Base-by-base conservation (phyloP, 2,888 invertebrate genomes). In the Sympetrum striolatum region DNA sequence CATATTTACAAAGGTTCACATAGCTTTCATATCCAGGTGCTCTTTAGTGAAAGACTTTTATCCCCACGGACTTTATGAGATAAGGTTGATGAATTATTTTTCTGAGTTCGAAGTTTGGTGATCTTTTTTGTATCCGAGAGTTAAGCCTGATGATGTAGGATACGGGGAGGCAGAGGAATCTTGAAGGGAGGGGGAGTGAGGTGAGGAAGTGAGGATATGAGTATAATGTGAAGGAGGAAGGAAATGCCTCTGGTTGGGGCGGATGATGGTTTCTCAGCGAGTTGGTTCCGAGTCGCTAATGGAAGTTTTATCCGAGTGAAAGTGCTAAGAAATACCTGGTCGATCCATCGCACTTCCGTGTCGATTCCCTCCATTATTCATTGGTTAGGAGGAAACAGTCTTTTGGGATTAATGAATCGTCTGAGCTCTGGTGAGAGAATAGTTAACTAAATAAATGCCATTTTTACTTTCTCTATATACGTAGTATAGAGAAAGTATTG, bases 221-320 rank as follows among this genome's bases (percentile, higher is more conserved):
- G 64, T 22, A 22, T 8, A 22, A n/a, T n/a, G 58, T 82, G 82
- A 44, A 44, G 58, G 58, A 82, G 58, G 82, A 31, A 86, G 35
- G 58, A 31, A 60, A 60, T 37, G 60, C 31, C 60, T 82, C 35
- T 18, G 35, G 86, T 37, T 86, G 53, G 60, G 86, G 37, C 86
- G 86, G 60, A 58, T 60, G 37, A 60, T 22, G 60, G 37, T 37
- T 60, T 37, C 86, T 35, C n/a, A 35, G 60, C 86, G 60, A 86
- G 37, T 15, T 37, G 15, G 86, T 31, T 15, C 3, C 31, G 86
- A 64, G 31, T 15, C n/a, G 86, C 86, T 86, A 64, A 86, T 64
- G 86, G 60, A 86, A 86, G 60, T 64, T 64, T 86, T 86, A 86
- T 86, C 60, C 86, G 12, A 37, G 22, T 1, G 22, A 86, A 64